phyloP scores from a whole-genome alignment of 2,888 invertebrate genomes.

The Synanthedon tipuliformis region DNA sequence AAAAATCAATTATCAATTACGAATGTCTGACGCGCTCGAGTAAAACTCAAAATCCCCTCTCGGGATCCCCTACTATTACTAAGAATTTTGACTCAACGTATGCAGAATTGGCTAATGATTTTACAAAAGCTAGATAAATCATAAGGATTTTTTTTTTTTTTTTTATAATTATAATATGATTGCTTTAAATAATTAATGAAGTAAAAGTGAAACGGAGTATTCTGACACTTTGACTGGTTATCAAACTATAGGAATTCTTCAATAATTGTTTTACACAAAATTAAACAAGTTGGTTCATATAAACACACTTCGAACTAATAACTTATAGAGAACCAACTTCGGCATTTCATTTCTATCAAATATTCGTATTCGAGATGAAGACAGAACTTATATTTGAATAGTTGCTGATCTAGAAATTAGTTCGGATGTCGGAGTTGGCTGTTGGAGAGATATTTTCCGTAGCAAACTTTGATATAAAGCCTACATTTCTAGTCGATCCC shows the following conservation, averaged over 20 bases:
- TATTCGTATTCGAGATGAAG: not conserved
- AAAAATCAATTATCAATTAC: too few species aligned
- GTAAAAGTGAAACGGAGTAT: too few species aligned
- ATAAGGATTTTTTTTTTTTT: too few species aligned
- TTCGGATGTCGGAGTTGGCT: not conserved
- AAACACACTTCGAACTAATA: not conserved
- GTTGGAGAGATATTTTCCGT: not conserved
- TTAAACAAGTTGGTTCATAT: not conserved
- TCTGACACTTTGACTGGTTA: too few species aligned
- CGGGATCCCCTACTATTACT: too few species aligned
- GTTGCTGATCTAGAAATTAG: not conserved
- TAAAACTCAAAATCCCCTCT: too few species aligned
- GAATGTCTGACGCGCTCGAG: too few species aligned
- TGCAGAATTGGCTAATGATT: too few species aligned
- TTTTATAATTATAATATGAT: too few species aligned
- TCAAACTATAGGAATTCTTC: not conserved
- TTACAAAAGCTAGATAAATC: too few species aligned
- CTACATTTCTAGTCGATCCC: not conserved
- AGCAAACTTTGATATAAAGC: not conserved
- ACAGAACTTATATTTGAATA: not conserved
- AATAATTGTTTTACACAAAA: slow-evolving; percentile 1
- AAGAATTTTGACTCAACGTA: too few species aligned
- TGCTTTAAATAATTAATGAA: too few species aligned
- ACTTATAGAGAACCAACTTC: not conserved
- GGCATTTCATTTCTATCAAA: not conserved